These are phyloP conservation scores for Ptychadena robeensis DNA, from an alignment of 2,797 vertebrate species.

Conservation along the genomic window DNA sequence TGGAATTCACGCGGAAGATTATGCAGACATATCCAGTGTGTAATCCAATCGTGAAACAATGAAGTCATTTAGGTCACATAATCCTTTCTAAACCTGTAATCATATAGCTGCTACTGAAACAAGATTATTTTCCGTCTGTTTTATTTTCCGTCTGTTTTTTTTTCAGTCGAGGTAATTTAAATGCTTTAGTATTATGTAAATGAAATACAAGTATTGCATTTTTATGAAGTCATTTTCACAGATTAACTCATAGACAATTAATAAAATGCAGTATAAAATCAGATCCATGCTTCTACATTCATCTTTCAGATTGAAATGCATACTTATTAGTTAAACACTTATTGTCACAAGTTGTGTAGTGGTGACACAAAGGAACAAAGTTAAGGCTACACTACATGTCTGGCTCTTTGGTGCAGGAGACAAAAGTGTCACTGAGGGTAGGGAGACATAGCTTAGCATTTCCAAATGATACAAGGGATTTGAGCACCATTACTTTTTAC, in stretches of 20 bases:
- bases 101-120: slow-evolving; percentile 59
- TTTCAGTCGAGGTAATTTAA: slow-evolving; percentile 49
- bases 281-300: slow-evolving; percentile 3
- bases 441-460: not conserved
- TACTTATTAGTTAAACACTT: not conserved
- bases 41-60: slow-evolving; percentile 61
- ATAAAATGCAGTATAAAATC: slow-evolving; percentile 35
- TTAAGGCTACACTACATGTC: not conserved
- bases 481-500: not conserved
- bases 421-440: not conserved
- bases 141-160: slow-evolving; percentile 62
- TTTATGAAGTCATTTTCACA: slow-evolving; percentile 56
- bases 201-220: slow-evolving; percentile 58
- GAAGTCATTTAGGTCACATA: slow-evolving; percentile 60
- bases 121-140: slow-evolving; percentile 60
- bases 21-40: slow-evolving; percentile 55
- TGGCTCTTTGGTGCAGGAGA: not conserved
- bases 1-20: slow-evolving; percentile 60
- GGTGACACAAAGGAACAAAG: not conserved
- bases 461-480: not conserved
- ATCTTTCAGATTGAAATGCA: slow-evolving; percentile 1
- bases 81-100: slow-evolving; percentile 61
- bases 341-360: not conserved
- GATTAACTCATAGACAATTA: slow-evolving; percentile 51
- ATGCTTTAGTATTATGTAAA: slow-evolving; percentile 59